Evolutionary conservation across 2,113 vertebrate species (phyloP).

Genomic region (Zeus faber): DNA sequence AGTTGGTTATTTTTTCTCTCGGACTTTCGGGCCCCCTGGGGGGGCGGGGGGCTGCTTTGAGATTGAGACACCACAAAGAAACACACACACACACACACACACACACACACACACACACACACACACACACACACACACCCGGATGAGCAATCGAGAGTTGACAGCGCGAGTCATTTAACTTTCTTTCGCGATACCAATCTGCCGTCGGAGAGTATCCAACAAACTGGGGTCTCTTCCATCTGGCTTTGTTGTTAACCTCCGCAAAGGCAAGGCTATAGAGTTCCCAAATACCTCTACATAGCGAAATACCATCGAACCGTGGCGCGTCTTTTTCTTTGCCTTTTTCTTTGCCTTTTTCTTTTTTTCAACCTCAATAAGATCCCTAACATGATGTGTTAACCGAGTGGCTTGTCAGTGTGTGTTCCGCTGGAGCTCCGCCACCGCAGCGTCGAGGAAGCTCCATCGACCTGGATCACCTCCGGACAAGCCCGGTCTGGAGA

Average conservation of each 20-base stretch:
- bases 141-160: slow-evolving; percentile 52
- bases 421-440: slow-evolving; percentile 39
- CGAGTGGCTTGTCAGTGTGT: slow-evolving; percentile 6
- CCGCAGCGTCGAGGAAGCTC: slow-evolving; percentile 24
- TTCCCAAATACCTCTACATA: slow-evolving; percentile 42
- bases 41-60: slow-evolving; percentile 8
- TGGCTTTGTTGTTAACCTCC: slow-evolving; percentile 55
- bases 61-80: slow-evolving; percentile 37
- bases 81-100: slow-evolving; percentile 13
- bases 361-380: slow-evolving; percentile 34
- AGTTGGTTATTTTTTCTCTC: slow-evolving; percentile 37
- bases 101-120: slow-evolving; percentile 24
- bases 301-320: slow-evolving; percentile 25
- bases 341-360: slow-evolving; percentile 30
- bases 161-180: slow-evolving; percentile 46
- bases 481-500: slow-evolving; percentile 1
- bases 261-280: slow-evolving; percentile 34
- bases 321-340: slow-evolving; percentile 6
- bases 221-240: slow-evolving; percentile 44
- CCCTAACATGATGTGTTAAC: slow-evolving; percentile 34
- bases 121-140: slow-evolving; percentile 21
- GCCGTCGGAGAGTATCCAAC: slow-evolving; percentile 33
- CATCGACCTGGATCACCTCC: slow-evolving; percentile 36
- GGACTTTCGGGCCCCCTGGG: slow-evolving; percentile 32
- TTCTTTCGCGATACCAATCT: slow-evolving; percentile 54